These are phyloP conservation scores for Columba livia DNA, from an alignment of 2,113 vertebrate species.

Conservation along the genomic window DNA sequence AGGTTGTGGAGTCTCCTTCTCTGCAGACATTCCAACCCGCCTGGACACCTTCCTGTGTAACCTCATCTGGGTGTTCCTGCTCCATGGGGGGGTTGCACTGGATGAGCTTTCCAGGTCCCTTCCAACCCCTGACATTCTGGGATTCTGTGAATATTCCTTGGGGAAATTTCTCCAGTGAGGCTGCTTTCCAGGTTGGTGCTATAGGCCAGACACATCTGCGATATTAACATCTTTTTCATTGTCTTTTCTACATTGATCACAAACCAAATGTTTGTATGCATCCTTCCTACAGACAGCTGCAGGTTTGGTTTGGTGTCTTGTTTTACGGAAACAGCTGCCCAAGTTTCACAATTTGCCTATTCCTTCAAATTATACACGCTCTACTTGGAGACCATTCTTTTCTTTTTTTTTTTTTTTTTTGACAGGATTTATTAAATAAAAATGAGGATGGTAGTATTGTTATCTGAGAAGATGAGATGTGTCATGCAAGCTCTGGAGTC, in stretches of 20 bases:
- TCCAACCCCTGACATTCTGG: too few relatives aligned
- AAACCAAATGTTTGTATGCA: not conserved
- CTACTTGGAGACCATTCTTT: not conserved
- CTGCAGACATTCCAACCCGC: too few relatives aligned
- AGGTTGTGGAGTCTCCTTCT: too few relatives aligned
- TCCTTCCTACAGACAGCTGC: not conserved
- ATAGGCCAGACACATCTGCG: not conserved
- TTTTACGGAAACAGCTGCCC: not conserved
- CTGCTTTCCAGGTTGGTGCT: not conserved
- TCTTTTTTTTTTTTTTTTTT: not conserved
- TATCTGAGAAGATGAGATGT: not conserved
- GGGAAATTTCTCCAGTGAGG: not conserved
- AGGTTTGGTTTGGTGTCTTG: not conserved
- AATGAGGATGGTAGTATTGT: not conserved
- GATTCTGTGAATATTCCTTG: not conserved
- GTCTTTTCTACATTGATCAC: not conserved
- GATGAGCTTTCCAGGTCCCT: too few relatives aligned
- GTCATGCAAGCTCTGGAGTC: not conserved
- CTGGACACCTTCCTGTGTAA: too few relatives aligned
- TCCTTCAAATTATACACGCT: not conserved
- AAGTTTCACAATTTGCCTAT: not conserved
- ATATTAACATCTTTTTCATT: not conserved
- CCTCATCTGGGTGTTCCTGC: too few relatives aligned
- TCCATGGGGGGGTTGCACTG: too few relatives aligned
- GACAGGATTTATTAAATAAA: conserved; percentile 25